Evolutionary conservation across 1,140 invertebrate genomes (phyloP).

Genomic region (Riptortus pedestris): DNA sequence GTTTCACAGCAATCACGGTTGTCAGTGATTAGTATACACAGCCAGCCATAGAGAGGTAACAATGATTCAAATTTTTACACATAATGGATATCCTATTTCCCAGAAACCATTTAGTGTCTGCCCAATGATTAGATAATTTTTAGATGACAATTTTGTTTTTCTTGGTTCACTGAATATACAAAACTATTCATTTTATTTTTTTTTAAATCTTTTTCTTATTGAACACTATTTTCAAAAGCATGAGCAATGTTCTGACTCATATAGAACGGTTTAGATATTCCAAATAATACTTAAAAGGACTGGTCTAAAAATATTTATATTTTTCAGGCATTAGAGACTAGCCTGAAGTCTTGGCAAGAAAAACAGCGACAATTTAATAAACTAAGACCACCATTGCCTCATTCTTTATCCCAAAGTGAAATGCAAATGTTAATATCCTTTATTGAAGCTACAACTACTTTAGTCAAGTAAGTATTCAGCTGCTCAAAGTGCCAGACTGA

Average conservation of each 20-base stretch:
- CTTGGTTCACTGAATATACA: neutral
- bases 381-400: conserved; percentile 11
- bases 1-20: conserved; percentile 15
- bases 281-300: neutral
- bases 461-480: conserved; percentile 57
- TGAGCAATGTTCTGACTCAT: neutral
- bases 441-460: conserved; percentile 65
- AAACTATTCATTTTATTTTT: conserved; percentile 13
- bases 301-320: neutral
- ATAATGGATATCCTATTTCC: neutral
- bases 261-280: neutral
- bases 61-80: neutral
- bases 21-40: conserved; percentile 12
- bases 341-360: conserved; percentile 84
- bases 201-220: neutral
- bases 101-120: neutral
- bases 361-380: conserved; percentile 63
- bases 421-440: conserved; percentile 60
- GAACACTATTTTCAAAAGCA: conserved; percentile 9
- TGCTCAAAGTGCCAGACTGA: no score
- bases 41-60: conserved; percentile 15
- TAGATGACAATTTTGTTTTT: neutral
- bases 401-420: conserved; percentile 58
- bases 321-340: conserved; percentile 68
- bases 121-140: no score